Evolutionary conservation across 2,113 vertebrate genomes (phyloP), one percentile per base, ranked within the genome.

Genomic region (Dromaius novaehollandiae): DNA sequence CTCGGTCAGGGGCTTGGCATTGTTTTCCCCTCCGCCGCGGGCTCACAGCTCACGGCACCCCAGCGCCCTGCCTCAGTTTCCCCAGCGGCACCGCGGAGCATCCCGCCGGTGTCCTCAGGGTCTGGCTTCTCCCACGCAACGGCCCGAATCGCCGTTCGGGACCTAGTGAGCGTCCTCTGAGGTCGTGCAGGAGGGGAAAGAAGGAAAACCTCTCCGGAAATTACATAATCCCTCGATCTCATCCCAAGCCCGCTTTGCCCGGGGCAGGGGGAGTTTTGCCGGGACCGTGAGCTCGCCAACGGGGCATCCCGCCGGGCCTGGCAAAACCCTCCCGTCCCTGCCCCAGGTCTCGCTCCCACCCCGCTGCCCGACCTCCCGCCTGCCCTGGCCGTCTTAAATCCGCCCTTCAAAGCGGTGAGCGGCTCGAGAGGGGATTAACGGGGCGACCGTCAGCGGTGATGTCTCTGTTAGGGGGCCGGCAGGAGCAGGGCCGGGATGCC

Each of bases 381-480:
- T 80, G 32, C 44, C 77, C 0, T 0, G 30, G 34, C 34, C n/a
- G 2, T 84, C 92, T 89, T 20, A 83, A 93, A 93, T 88, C 79
- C 61, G 3, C 16, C 4, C 18, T 68, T 83, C 64, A 71, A 58
- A 30, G 65, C 8, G 6, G 16, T n/a, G 4, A 36, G 58, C 60
- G 1, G 3, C 64, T 78, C 68, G 64, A 9, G 38, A 55, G 24
- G 86, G 90, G 92, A 94, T 96, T 89, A 94, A 24, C 4, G 1
- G 48, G 64, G 46, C 6, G 0, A 25, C 32, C 16, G 2, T 16
- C 51, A 26, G 60, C 2, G 3, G 9, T 97, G 95, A 96, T 82
- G 82, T 94, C 89, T 94, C 89, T 96, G 78, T 96, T 95, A 89
- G 1, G 19, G 24, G 44, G 7, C 34, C 34, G 61, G 20, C 87